Evolutionary conservation across 2,113 vertebrate genomes (phyloP).

Genomic region (Lepus timidus): DNA sequence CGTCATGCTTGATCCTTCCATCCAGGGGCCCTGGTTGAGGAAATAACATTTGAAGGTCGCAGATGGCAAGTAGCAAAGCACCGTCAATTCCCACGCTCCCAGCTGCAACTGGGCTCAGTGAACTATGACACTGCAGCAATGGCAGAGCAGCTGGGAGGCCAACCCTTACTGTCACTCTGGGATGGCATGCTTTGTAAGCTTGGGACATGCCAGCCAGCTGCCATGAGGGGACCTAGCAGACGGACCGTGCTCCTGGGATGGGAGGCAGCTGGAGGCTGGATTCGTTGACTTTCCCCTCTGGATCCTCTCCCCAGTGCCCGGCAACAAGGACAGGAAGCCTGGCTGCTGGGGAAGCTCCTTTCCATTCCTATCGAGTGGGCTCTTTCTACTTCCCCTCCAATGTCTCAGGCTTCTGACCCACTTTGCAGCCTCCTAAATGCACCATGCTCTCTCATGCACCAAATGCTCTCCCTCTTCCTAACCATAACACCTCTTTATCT

Average conservation of each 20-base stretch:
- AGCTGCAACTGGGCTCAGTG: neutral
- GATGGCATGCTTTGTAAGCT: neutral
- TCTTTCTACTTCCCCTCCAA: neutral
- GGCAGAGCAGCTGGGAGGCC: accelerated
- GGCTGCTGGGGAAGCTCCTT: neutral
- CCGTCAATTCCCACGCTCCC: neutral
- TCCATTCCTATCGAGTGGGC: neutral
- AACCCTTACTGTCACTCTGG: neutral
- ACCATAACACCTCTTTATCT: neutral
- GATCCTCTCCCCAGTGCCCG: neutral
- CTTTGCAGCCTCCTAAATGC: neutral
- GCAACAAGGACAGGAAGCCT: neutral
- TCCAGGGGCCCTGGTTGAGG: neutral
- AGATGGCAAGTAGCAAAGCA: neutral
- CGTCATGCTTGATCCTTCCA: neutral
- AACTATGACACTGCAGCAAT: accelerated
- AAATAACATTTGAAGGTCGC: neutral
- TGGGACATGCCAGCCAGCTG: neutral
- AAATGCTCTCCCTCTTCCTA: neutral
- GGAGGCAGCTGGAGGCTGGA: neutral
- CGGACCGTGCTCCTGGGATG: neutral
- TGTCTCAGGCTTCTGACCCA: neutral
- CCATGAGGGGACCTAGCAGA: neutral
- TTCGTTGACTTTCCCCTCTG: neutral
- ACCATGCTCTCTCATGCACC: neutral